These are phyloP conservation scores for Hymenopus coronatus DNA, from an alignment of 2,888 invertebrate species.

Conservation along the genomic window DNA sequence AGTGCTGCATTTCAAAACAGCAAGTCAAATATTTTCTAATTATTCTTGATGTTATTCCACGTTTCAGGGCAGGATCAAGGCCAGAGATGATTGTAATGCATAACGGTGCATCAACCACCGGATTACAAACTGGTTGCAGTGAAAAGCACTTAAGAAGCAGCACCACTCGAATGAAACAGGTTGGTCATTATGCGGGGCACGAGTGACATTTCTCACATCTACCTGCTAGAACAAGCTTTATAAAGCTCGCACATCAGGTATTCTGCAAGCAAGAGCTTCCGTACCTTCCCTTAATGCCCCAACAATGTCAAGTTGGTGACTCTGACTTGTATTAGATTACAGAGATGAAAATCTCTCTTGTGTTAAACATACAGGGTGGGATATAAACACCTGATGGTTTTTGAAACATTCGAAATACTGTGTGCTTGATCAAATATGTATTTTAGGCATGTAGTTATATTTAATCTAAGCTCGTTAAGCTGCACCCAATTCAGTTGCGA, in stretches of 20 bases:
- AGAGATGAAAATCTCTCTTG: too few species aligned
- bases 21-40: background rate
- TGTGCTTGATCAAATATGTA: too few species aligned
- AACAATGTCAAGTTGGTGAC: background rate
- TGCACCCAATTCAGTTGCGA: too few species aligned
- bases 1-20: background rate
- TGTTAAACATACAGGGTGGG: too few species aligned
- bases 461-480: too few species aligned
- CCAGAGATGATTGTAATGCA: background rate
- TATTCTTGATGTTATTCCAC: background rate
- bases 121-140: background rate
- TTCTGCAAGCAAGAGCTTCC: background rate
- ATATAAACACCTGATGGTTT: too few species aligned
- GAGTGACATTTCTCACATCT: background rate
- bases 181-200: background rate
- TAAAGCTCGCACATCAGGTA: background rate
- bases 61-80: background rate
- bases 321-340: too few species aligned
- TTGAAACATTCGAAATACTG: too few species aligned
- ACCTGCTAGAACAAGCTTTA: background rate
- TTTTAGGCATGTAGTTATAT: too few species aligned
- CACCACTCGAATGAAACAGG: background rate
- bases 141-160: background rate
- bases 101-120: background rate
- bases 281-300: background rate